These are phyloP conservation scores for Oceanites oceanicus DNA, from an alignment of 2,113 vertebrate genomes.

Conservation along the genomic window DNA sequence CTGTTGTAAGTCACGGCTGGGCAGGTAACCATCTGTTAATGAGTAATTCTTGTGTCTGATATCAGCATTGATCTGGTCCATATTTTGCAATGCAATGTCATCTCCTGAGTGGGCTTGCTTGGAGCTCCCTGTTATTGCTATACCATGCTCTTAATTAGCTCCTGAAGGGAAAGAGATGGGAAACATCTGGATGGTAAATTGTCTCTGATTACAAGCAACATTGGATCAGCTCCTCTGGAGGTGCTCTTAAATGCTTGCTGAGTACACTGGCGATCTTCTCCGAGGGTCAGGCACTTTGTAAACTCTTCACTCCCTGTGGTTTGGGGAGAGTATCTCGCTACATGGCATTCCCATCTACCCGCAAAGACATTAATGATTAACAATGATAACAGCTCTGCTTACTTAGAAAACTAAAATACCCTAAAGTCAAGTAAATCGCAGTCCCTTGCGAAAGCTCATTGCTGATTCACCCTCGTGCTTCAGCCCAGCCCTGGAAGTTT, in stretches of 20 bases:
- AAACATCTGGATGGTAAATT: background rate
- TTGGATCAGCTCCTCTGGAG: background rate
- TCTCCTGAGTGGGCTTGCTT: constrained; percentile 2
- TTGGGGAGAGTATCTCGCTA: background rate
- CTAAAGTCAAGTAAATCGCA: constrained; percentile 15
- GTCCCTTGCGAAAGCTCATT: background rate
- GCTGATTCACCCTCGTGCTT: background rate
- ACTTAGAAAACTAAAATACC: constrained; percentile 43
- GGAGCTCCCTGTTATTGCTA: background rate
- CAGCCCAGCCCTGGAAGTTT: background rate
- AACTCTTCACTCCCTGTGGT: background rate
- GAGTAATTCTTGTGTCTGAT: constrained; percentile 27
- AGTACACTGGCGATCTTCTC: background rate
- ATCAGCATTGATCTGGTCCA: background rate
- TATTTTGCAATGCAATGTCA: constrained; percentile 13
- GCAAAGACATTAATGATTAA: constrained; percentile 65
- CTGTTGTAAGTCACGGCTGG: background rate
- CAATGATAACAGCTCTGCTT: constrained; percentile 1
- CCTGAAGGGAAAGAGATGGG: background rate
- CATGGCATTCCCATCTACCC: background rate
- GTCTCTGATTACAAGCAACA: background rate
- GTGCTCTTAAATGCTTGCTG: background rate
- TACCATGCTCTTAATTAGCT: background rate
- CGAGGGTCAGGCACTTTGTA: background rate
- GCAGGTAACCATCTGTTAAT: constrained; percentile 44